Evolutionary conservation across 2,797 vertebrate genomes (phyloP).

Genomic region (Esox masquinongy): DNA sequence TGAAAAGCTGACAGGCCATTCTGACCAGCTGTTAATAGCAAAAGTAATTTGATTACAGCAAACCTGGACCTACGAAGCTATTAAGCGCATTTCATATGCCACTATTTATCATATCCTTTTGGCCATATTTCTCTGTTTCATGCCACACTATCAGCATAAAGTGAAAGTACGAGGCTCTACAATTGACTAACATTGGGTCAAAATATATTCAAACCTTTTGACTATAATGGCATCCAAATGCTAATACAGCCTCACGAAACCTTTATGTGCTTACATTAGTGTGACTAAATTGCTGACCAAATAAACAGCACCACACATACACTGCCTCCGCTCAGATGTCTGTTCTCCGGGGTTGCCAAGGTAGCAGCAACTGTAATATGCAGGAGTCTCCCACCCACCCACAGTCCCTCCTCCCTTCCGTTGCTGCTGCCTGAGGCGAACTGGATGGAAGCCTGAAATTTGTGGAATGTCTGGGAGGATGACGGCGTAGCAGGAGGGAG

Average conservation of each 20-base stretch:
- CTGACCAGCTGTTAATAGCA: background rate
- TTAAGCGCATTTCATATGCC: background rate
- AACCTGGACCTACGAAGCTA: background rate
- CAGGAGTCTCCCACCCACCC: constrained; percentile 74
- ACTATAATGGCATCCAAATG: background rate
- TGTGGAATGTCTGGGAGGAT: constrained; percentile 68
- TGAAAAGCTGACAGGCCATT: background rate
- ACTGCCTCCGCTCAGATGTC: constrained; percentile 55
- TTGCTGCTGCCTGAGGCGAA: constrained; percentile 70
- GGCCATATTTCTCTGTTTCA: background rate
- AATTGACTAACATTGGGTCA: background rate
- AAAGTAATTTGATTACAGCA: constrained; percentile 3
- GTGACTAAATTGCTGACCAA: constrained; percentile 10
- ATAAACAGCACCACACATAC: background rate
- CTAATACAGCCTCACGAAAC: background rate
- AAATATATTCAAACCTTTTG: background rate
- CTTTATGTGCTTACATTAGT: background rate
- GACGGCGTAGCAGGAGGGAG: constrained; percentile 47
- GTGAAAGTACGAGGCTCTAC: background rate
- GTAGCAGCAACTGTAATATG: constrained; percentile 78
- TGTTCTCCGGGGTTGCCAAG: constrained; percentile 76
- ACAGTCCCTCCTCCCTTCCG: constrained; percentile 56
- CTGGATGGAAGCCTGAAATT: constrained; percentile 71
- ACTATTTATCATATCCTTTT: background rate
- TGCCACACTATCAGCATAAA: background rate